phyloP scores from a whole-genome alignment of 2,888 invertebrate species.

The Neoaliturus tenellus region DNA sequence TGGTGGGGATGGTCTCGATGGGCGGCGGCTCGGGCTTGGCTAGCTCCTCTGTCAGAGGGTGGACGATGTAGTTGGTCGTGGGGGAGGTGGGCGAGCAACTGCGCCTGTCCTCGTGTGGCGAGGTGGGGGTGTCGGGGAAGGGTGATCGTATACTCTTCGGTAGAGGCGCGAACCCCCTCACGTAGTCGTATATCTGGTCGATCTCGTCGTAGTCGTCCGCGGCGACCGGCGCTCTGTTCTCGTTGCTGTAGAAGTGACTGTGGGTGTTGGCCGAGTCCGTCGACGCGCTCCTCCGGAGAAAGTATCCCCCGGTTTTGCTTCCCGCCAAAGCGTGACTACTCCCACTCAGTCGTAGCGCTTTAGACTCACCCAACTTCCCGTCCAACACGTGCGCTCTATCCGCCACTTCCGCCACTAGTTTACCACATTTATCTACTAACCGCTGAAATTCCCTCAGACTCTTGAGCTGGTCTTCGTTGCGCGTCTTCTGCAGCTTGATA shows the following conservation, averaged over 20 bases:
- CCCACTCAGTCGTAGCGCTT: slow-evolving; percentile 60
- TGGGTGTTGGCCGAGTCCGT: slow-evolving; percentile 71
- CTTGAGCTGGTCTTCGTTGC: slow-evolving; percentile 88
- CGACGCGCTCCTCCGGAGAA: slow-evolving; percentile 85
- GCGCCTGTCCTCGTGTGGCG: slow-evolving; percentile 36
- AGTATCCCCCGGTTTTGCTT: slow-evolving; percentile 67
- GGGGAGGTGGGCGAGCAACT: slow-evolving; percentile 51
- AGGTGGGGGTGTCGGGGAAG: slow-evolving; percentile 74
- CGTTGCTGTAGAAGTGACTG: slow-evolving; percentile 74
- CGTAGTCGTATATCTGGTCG: slow-evolving; percentile 97
- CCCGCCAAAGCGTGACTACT: slow-evolving; percentile 56
- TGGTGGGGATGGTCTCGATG: slow-evolving; percentile 88
- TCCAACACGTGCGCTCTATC: slow-evolving; percentile 89
- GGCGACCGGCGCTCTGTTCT: slow-evolving; percentile 76
- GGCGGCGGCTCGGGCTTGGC: slow-evolving; percentile 92
- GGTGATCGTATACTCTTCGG: slow-evolving; percentile 87
- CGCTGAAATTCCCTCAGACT: slow-evolving; percentile 82
- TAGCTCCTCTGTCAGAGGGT: slow-evolving; percentile 75
- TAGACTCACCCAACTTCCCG: slow-evolving; percentile 83
- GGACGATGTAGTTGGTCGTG: slow-evolving; percentile 62
- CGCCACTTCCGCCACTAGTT: slow-evolving; percentile 84
- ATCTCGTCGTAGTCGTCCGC: slow-evolving; percentile 96
- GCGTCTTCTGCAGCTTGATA: slow-evolving; percentile 87
- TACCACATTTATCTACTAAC: slow-evolving; percentile 85
- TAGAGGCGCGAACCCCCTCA: slow-evolving; percentile 93